A percentile compares a stretch with the other conserved stretches of the same genome.
phyloP scores from a whole-genome alignment of 2,888 invertebrate genomes.

The Thyatira batis region DNA sequence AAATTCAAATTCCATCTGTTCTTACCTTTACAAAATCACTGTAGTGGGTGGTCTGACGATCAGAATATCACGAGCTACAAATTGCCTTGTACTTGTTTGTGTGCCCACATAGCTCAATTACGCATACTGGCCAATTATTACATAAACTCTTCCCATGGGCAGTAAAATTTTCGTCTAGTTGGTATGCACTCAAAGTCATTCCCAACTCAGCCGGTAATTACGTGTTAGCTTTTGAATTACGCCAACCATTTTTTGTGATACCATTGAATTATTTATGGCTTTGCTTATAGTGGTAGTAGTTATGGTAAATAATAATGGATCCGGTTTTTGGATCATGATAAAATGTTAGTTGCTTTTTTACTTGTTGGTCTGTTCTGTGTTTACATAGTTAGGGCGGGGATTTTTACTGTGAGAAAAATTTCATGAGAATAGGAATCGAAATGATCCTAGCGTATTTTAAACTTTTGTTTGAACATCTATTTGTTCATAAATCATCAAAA shows the following conservation, averaged over 20 bases:
- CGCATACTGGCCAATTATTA: conserved; percentile 58
- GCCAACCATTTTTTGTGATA: conserved; percentile 39
- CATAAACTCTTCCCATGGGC: conserved; percentile 57
- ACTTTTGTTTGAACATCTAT: no score
- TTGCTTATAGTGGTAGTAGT: conserved; percentile 46
- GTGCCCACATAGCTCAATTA: conserved; percentile 60
- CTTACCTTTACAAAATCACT: conserved; percentile 25
- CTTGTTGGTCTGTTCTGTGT: conserved; percentile 12
- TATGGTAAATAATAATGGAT: conserved; percentile 46
- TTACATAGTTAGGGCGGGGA: conserved; percentile 26
- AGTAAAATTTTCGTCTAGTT: conserved; percentile 32
- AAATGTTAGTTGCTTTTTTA: conserved; percentile 27
- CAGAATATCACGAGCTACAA: conserved; percentile 53
- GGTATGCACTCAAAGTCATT: conserved; percentile 27
- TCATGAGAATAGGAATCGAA: conserved; percentile 19
- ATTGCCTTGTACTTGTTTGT: conserved; percentile 55
- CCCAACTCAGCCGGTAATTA: conserved; percentile 48
- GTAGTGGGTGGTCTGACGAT: conserved; percentile 56
- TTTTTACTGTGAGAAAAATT: conserved; percentile 28
- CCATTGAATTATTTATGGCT: conserved; percentile 49
- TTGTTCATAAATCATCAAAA: no score
- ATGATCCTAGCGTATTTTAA: conserved; percentile 11
- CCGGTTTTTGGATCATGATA: conserved; percentile 46
- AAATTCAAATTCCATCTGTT: conserved; percentile 13
- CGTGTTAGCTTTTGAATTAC: conserved; percentile 50